Evolutionary conservation across 2,888 invertebrate genomes (phyloP).

Genomic region (Yponomeuta malinellus): DNA sequence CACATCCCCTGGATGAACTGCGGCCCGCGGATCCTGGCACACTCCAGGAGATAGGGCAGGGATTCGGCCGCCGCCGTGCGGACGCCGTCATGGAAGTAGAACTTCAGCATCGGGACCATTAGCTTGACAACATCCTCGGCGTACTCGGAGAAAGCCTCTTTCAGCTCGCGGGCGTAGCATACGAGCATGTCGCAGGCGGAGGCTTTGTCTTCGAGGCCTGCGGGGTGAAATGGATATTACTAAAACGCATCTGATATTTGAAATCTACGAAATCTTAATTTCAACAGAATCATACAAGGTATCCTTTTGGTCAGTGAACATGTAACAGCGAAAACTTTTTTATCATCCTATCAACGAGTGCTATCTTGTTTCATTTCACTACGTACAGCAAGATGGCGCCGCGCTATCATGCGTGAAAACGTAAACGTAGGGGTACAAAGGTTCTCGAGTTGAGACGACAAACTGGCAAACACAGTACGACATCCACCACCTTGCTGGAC

Average conservation of each 20-base stretch:
- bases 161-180: constrained; percentile 94
- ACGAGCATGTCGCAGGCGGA: constrained; percentile 98
- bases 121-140: constrained; percentile 84
- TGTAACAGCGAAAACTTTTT: background rate
- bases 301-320: background rate
- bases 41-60: constrained; percentile 90
- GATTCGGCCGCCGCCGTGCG: constrained; percentile 94
- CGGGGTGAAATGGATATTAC: constrained; percentile 7
- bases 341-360: background rate
- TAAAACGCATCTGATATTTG: background rate
- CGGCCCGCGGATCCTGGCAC: constrained; percentile 88
- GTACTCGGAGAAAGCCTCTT: constrained; percentile 81
- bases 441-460: too few relatives aligned
- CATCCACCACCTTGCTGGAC: too few relatives aligned
- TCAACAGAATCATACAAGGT: background rate
- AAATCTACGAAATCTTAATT: too few relatives aligned
- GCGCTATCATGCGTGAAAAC: too few relatives aligned
- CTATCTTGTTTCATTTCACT: too few relatives aligned
- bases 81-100: constrained; percentile 96
- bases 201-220: constrained; percentile 94
- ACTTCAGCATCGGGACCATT: constrained; percentile 93
- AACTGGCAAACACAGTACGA: too few relatives aligned
- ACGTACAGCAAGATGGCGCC: too few relatives aligned
- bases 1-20: constrained; percentile 83
- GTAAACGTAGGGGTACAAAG: too few relatives aligned